Evolutionary conservation across 2,888 invertebrate species (phyloP), one percentile per base, ranked within the genome.

Genomic region (Liopterus haemorrhoidalis): DNA sequence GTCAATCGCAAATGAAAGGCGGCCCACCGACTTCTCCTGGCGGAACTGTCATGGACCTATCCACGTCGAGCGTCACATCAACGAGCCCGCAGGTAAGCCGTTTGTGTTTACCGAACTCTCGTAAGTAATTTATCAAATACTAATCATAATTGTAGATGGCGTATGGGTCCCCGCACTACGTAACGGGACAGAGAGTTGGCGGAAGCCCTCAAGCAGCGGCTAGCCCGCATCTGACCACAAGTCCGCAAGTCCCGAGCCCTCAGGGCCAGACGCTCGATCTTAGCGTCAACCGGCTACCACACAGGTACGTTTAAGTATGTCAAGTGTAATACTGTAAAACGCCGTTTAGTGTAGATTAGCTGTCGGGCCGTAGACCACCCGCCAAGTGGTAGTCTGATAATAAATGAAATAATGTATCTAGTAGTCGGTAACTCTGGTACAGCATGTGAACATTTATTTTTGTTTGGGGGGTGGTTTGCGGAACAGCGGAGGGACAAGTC

Each of bases 241-340:
- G 88, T 72, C 88, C 88, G 54, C 87, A 88, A 75, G 88, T 88
- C 70, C 88, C 89, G 63, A 89, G 88, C 73, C 89, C 89, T 52
- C 89, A 89, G 73, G 89, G 89, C 59, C 89, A 90, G 69, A 89
- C 89, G 59, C 76, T 89, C 68, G 89, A 90, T 74, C 80, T 89
- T 67, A 88, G 88, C 70, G 88, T 90, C 59, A 87, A 85, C 70
- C 78, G 87, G 69, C 78, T 88, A 69, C 81, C 83, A 66, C 86
- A 87, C 76, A 86, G 88, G 87, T 88, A 73, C 62, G 54, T 40
- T 11, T n/a, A 22, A 11, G n/a, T 25, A 25, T 28, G 28, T 28
- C 15, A 6, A 28, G 6, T 15, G 9, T 14, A 14, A 28, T 8
- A 28, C 5, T 28, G 11, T 8, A 22, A 22, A 8, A 22, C 24